Base-by-base conservation (phyloP, 2,113 vertebrate genomes). In the Vanacampus margaritifer region DNA sequence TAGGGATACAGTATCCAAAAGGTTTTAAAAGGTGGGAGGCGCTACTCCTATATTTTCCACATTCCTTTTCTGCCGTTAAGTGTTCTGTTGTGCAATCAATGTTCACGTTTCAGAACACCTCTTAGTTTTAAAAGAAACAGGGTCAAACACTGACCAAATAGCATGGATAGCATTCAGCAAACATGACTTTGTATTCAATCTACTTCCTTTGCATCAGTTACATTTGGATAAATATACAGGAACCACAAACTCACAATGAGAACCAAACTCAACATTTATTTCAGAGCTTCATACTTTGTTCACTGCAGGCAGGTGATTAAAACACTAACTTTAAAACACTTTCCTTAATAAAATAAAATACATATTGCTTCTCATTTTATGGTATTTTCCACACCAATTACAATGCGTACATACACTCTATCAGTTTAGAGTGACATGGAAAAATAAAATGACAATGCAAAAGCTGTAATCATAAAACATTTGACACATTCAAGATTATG, bases 231-330 rank as follows among this genome's bases (percentile, higher is more conserved):
- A 9, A 65, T 11, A 10, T 17, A 56, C n/a, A 50, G 37, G 35
- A 63, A 21, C 3, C 50, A 70, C 6, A 23, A 51, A 68, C 54
- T 6, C 7, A 59, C 1, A 60, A 10, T 65, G 19, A 45, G 16
- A 73, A 45, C 6, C 23, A 80, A 41, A 69, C 1, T 73, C 39
- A 79, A 32, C 16, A 8, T 77, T 86, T 28, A 39, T 43, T 81
- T 73, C 28, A 67, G 45, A 71, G 60, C 48, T n/a, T n/a, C 28
- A 32, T 43, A 60, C 51, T 48, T 58, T 71, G 58, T 62, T 76
- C 6, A 60, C 46, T 57, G 46, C 17, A 62, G 65, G 17, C 46
- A 74, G 41, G 73, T 45, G 71, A 71, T 36, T 28, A 74, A 65
- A 63, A 67, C 45, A 65, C 3, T 11, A 60, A 23, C 36, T 54